phyloP scores from a whole-genome alignment of 1,140 invertebrate genomes.

The Drosophila equinoxialis region DNA sequence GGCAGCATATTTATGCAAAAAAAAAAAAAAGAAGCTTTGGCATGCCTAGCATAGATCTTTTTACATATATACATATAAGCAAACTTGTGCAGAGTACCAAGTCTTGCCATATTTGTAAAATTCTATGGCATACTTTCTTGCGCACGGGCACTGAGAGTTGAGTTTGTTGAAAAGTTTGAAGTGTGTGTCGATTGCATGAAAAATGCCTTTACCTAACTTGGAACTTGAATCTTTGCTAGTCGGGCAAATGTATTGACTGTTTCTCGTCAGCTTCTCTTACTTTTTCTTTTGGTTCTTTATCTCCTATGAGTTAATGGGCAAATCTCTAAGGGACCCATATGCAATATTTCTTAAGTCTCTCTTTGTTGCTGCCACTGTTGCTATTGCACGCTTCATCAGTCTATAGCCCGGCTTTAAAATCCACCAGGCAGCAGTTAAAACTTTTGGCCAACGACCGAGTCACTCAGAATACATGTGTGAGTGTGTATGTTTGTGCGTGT shows the following conservation, averaged over 20 bases:
- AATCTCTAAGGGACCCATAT: conserved; percentile 56
- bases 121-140: conserved; percentile 53
- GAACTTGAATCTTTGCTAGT: not conserved
- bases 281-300: conserved; percentile 38
- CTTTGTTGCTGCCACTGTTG: conserved; percentile 8
- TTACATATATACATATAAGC: conserved; percentile 10
- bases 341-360: conserved; percentile 66
- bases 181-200: conserved; percentile 48
- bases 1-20: conserved; percentile 55
- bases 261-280: conserved; percentile 6
- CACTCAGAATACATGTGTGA: not conserved
- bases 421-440: conserved; percentile 70
- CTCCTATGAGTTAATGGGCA: conserved; percentile 52
- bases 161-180: conserved; percentile 32
- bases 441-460: conserved; percentile 45
- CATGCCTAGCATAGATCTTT: conserved; percentile 59
- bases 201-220: conserved; percentile 44
- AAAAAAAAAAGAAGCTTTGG: conserved; percentile 39
- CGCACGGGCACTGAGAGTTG: conserved; percentile 22
- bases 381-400: conserved; percentile 24
- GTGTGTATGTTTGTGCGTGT: not conserved
- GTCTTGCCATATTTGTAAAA: conserved; percentile 47
- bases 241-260: conserved; percentile 42
- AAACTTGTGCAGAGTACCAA: conserved; percentile 6
- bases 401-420: conserved; percentile 51